These are phyloP conservation scores for Sebastes elongatus DNA, from an alignment of 2,797 vertebrate species.

Conservation along the genomic window DNA sequence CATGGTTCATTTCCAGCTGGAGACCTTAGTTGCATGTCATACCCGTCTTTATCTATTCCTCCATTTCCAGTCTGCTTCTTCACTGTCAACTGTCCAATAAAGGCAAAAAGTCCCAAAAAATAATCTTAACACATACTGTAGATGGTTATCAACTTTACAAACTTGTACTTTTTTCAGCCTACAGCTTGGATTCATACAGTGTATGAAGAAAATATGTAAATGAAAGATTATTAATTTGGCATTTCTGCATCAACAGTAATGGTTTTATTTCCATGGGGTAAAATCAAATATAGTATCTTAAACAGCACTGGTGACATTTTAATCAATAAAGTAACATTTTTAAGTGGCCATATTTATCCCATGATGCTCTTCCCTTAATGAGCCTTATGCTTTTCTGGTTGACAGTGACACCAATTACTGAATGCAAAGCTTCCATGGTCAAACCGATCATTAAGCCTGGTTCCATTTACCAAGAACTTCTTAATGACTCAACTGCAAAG, in stretches of 20 bases:
- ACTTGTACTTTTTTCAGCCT: background rate
- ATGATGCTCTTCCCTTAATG: constrained; percentile 21
- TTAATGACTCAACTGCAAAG: background rate
- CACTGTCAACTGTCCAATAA: too few relatives aligned
- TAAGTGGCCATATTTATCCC: constrained; percentile 22
- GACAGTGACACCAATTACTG: constrained; percentile 38
- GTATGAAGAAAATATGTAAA: background rate
- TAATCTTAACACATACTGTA: background rate
- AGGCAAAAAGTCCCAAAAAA: too few relatives aligned
- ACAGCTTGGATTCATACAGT: background rate
- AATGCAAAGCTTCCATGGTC: constrained; percentile 12
- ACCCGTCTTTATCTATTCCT: too few relatives aligned
- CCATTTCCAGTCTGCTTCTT: too few relatives aligned
- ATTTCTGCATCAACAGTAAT: background rate
- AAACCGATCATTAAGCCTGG: constrained; percentile 3
- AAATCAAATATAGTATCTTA: background rate
- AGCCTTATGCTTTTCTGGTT: background rate
- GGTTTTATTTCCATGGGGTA: background rate
- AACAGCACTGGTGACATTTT: background rate
- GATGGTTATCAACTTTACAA: background rate
- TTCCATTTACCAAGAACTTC: background rate
- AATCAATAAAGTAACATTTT: constrained; percentile 27
- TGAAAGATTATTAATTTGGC: background rate
- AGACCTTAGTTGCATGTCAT: too few relatives aligned
- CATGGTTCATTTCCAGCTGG: too few relatives aligned